These are phyloP conservation scores for Neodiprion virginianus DNA, from an alignment of 1,140 invertebrate species.

Conservation along the genomic window DNA sequence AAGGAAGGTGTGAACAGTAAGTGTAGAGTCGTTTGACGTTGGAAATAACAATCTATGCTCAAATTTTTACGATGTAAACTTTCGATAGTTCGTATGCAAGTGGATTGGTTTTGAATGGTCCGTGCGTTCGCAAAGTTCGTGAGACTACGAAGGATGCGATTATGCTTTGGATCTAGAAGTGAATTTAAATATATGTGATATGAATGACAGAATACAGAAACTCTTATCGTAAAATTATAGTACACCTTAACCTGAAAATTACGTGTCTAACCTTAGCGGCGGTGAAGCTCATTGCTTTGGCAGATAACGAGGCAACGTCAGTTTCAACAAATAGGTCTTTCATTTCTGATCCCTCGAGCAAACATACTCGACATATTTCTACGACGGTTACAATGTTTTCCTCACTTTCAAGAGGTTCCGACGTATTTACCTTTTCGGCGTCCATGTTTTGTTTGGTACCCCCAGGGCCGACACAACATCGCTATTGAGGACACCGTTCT, in stretches of 20 bases:
- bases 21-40: no score
- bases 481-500: neutral
- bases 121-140: no score
- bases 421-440: slow-evolving; percentile 54
- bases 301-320: slow-evolving; percentile 42
- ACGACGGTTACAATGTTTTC: slow-evolving; percentile 41
- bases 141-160: no score
- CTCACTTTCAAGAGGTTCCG: slow-evolving; percentile 40
- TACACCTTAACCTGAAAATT: slow-evolving; percentile 40
- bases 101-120: no score
- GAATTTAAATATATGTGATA: no score
- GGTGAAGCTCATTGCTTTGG: slow-evolving; percentile 56
- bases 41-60: no score
- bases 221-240: neutral
- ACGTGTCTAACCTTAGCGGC: slow-evolving; percentile 58
- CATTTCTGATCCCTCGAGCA: slow-evolving; percentile 48
- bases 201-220: no score
- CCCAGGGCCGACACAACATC: neutral
- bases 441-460: slow-evolving; percentile 56
- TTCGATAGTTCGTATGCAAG: no score
- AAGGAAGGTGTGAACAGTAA: no score
- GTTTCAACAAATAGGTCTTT: slow-evolving; percentile 49
- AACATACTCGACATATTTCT: slow-evolving; percentile 53
- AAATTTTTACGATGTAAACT: no score
- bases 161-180: no score